Evolutionary conservation across 2,888 invertebrate genomes (phyloP).

Genomic region (Chirona hameri): DNA sequence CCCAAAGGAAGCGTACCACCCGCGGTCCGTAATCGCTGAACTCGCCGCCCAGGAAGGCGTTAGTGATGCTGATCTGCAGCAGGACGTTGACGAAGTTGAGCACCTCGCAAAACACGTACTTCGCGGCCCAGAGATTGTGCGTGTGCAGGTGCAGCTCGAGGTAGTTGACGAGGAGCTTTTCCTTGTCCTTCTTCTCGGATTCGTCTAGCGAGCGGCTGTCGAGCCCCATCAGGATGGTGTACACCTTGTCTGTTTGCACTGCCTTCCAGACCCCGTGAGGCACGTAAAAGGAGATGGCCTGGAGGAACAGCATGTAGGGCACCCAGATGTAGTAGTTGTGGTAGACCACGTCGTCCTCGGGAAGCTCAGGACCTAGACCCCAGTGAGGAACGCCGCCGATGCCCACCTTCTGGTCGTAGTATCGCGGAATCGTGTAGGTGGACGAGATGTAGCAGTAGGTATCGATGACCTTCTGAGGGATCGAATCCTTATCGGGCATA

Average conservation of each 20-base stretch:
- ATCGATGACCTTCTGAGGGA: conserved; percentile 23
- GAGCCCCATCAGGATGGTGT: conserved; percentile 38
- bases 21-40: conserved; percentile 43
- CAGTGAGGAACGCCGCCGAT: not conserved
- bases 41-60: conserved; percentile 49
- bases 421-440: conserved; percentile 28
- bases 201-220: conserved; percentile 36
- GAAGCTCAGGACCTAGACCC: not conserved
- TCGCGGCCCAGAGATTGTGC: conserved; percentile 42
- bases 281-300: conserved; percentile 39
- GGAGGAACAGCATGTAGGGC: conserved; percentile 31
- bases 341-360: conserved; percentile 1
- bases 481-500: conserved; percentile 27
- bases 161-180: conserved; percentile 42
- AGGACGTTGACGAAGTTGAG: conserved; percentile 44
- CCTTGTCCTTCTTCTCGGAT: conserved; percentile 34
- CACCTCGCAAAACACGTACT: conserved; percentile 44
- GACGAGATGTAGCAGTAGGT: conserved; percentile 30
- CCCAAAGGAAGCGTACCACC: conserved; percentile 33
- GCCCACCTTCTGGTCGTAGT: not conserved
- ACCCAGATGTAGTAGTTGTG: conserved; percentile 33
- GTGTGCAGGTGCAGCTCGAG: conserved; percentile 42
- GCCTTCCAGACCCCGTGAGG: conserved; percentile 40
- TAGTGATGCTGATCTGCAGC: conserved; percentile 51
- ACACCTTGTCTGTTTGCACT: conserved; percentile 37